A percentile compares a stretch with the other conserved stretches of the same genome.
Evolutionary conservation across 2,797 vertebrate genomes (phyloP).

Genomic region (Hylomyscus alleni): DNA sequence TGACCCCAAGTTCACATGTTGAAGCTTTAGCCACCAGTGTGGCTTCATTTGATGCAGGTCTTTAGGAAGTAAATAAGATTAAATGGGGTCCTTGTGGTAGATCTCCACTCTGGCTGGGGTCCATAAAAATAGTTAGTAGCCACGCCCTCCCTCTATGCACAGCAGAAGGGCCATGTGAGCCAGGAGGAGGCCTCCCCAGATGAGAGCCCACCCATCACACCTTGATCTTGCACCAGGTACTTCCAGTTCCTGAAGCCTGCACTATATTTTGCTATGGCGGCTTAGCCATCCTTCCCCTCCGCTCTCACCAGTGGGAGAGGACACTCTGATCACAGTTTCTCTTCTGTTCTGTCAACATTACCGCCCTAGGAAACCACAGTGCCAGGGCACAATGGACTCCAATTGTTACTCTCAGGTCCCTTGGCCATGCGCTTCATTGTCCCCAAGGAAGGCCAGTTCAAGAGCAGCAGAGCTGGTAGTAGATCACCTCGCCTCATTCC

Average conservation of each 20-base stretch:
- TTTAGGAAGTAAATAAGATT: neutral
- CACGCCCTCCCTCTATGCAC: fast-evolving
- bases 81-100: neutral
- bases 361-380: neutral
- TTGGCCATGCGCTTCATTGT: constrained; percentile 74
- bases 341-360: neutral
- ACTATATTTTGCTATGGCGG: fast-evolving
- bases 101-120: too few species aligned
- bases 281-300: fast-evolving
- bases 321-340: fast-evolving
- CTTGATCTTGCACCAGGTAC: too few species aligned
- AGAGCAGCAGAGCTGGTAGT: constrained; percentile 88
- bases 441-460: constrained; percentile 89
- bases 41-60: fast-evolving
- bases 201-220: neutral
- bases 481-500: constrained; percentile 87
- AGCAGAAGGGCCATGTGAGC: neutral
- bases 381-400: constrained; percentile 40
- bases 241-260: neutral
- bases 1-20: neutral
- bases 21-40: neutral
- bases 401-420: constrained; percentile 66
- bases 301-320: neutral
- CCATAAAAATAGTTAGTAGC: neutral
- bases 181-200: neutral